Percentiles rank a stretch among this genome's conserved stretches.
Evolutionary conservation across 1,140 invertebrate genomes (phyloP).

Genomic region (Meteorus sp.): DNA sequence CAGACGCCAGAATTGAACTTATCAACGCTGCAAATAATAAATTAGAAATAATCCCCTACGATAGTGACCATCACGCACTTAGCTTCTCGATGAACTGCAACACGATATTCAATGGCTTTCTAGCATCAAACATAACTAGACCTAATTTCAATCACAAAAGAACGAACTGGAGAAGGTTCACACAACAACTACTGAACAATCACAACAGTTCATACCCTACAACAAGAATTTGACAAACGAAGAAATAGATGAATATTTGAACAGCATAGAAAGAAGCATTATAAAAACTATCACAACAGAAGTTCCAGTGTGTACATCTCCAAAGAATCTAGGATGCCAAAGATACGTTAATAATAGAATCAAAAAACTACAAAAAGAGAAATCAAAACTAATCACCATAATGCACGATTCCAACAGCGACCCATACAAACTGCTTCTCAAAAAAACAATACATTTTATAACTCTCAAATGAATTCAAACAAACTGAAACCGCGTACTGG

Average conservation of each 20-base stretch:
- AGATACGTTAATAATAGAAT: slow-evolving; percentile 1
- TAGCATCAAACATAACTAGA: too few species aligned
- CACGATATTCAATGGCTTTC: not conserved
- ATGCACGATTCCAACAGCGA: slow-evolving; percentile 5
- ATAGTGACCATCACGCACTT: slow-evolving; percentile 23
- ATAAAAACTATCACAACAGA: not conserved
- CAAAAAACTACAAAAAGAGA: not conserved
- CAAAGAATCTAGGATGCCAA: not conserved
- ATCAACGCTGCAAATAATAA: not conserved
- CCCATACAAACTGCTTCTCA: not conserved
- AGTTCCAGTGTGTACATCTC: not conserved
- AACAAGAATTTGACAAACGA: slow-evolving; percentile 15
- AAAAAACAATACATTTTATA: slow-evolving; percentile 1
- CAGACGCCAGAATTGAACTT: not conserved
- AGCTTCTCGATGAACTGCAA: not conserved
- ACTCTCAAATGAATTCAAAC: slow-evolving; percentile 18
- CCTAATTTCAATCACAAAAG: slow-evolving; percentile 12
- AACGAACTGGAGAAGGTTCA: slow-evolving; percentile 25
- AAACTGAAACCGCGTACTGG: slow-evolving; percentile 24
- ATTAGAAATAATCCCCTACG: slow-evolving; percentile 18
- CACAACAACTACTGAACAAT: not conserved
- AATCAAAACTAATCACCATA: not conserved
- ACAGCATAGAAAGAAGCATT: not conserved
- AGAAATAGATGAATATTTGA: slow-evolving; percentile 14
- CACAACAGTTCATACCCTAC: not conserved